Evolutionary conservation across 2,113 vertebrate genomes (phyloP).

Genomic region (Apeltes quadracus): DNA sequence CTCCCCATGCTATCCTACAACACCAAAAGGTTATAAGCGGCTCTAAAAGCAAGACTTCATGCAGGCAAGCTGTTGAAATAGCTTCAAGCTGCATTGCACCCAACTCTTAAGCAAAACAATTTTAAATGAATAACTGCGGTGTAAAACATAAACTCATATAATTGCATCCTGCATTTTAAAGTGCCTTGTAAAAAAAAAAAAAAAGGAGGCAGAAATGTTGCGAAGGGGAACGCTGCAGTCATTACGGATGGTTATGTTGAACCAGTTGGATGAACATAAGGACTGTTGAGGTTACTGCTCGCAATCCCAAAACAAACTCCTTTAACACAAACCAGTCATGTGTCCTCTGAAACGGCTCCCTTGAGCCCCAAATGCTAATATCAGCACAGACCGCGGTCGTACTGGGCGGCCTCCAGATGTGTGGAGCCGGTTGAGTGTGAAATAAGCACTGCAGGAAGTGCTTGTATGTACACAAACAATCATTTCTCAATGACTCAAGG

Average conservation of each 20-base stretch:
- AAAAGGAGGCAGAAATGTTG: conserved; percentile 12
- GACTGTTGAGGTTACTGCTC: conserved; percentile 44
- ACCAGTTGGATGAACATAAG: conserved; percentile 13
- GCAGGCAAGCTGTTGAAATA: conserved; percentile 68
- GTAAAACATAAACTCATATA: conserved; percentile 59
- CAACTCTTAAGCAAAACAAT: conserved; percentile 56
- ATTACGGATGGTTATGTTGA: conserved; percentile 41
- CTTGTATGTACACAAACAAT: neutral
- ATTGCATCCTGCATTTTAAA: conserved; percentile 44
- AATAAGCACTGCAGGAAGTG: conserved; percentile 30
- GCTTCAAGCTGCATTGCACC: conserved; percentile 56
- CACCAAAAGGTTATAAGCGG: conserved; percentile 69
- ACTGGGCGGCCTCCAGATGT: conserved; percentile 43
- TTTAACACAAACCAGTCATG: conserved; percentile 22
- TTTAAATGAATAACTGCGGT: conserved; percentile 63
- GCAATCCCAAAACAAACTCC: conserved; percentile 37
- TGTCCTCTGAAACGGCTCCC: conserved; percentile 34
- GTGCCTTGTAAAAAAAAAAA: conserved; percentile 17
- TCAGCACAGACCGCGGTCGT: conserved; percentile 32
- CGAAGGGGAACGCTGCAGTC: conserved; percentile 21
- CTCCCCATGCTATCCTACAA: conserved; percentile 56
- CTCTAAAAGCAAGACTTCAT: conserved; percentile 65
- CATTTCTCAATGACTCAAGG: conserved; percentile 4
- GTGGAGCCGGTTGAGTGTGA: conserved; percentile 27
- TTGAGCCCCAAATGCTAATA: conserved; percentile 37